Conservation (phyloP, 2,888 invertebrate genomes). For the Spisula subtruncata region DNA sequence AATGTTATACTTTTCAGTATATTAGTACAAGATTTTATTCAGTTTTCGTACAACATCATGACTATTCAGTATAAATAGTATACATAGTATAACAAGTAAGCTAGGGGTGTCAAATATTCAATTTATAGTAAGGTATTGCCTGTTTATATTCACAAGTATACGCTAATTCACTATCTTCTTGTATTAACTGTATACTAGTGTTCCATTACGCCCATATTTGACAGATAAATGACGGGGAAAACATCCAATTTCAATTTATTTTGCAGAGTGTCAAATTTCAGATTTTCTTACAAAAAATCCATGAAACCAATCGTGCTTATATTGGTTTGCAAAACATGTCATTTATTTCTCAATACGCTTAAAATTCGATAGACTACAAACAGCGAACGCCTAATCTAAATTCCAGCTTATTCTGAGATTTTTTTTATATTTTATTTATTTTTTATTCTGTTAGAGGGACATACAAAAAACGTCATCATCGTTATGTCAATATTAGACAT, state of each 20-base stretch:
- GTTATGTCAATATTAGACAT: background rate
- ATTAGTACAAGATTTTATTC: too few species aligned
- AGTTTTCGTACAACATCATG: background rate
- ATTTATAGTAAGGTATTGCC: background rate
- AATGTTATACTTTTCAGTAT: too few species aligned
- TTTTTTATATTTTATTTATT: too few species aligned
- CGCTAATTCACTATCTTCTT: background rate
- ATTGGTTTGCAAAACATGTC: background rate
- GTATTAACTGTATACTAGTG: background rate
- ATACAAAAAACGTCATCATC: background rate
- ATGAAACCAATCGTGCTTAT: background rate
- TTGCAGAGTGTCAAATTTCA: background rate
- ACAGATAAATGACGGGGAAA: background rate
- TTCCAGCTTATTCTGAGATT: background rate
- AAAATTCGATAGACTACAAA: background rate
- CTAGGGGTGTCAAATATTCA: slow-evolving; percentile 2
- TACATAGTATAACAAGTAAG: too few species aligned
- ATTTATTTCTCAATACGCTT: background rate
- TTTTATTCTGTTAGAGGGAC: background rate
- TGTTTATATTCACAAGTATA: background rate
- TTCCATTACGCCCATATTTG: background rate
- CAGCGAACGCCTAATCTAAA: background rate
- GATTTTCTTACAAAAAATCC: background rate
- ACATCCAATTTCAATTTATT: background rate
- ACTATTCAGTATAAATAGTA: background rate